Evolutionary conservation across 2,113 vertebrate species (phyloP), one percentile per base, ranked within the genome.

Genomic region (Copsychus sechellarum): DNA sequence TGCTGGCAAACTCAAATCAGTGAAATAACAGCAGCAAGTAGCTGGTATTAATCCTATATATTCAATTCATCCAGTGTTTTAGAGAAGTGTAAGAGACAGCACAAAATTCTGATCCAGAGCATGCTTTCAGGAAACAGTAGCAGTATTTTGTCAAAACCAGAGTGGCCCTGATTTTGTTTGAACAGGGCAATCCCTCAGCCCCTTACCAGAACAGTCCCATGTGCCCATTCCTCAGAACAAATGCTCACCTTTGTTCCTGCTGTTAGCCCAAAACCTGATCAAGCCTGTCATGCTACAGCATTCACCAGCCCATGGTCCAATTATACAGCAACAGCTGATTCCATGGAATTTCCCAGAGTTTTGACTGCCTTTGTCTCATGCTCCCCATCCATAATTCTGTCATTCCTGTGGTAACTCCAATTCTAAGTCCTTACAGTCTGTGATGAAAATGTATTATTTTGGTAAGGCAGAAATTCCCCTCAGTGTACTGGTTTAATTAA

Each of bases 301-400:
- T 31, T 66, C 42, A 43, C n/a, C 60, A 60, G 47, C 45, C 31
- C 17, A 1, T 29, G 38, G 38, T 51, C 21, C 60, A 70, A 45
- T 40, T 16, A 25, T 6, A 21, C 1, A 6, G 34, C 40, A 77
- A 15, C 0, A 3, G n/a, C 38, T 3, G 1, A 71, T 42, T 90
- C 14, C 9, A 10, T n/a, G 50, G 58, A 69, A 70, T 73, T 81
- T 77, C 33, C 14, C 28, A 33, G 38, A 57, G 11, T 20, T 67
- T 51, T 64, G 33, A 47, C 10, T 21, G 21, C 34, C 34, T 69
- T 73, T 61, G 31, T 29, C 29, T 70, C 78, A 54, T 0, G 2
- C 7, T 77, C 29, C 34, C 36, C 25, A 18, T 54, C 43, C 19
- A 76, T 69, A 53, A 34, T 25, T 43, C 62, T 73, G 23, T 40